Base-by-base conservation (phyloP, 2,888 invertebrate species). In the Empis stercorea region DNA sequence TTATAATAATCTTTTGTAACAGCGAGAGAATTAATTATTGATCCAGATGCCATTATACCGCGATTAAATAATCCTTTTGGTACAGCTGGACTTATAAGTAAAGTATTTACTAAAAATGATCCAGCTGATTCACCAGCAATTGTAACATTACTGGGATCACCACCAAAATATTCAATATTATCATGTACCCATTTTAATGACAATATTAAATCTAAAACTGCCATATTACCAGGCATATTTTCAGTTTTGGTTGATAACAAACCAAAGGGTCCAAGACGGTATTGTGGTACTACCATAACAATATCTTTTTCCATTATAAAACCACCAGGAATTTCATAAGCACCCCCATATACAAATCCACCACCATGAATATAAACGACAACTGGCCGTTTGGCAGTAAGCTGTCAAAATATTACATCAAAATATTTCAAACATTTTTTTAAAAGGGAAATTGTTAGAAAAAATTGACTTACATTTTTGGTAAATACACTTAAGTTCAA, bases 121-220 rank as follows among this genome's bases (percentile, higher is more conserved):
- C 76, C 76, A 2, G 75, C 73, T 51, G 75, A 75, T 55, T 76
- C 74, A 2, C 76, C 74, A 49, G 73, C 68, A 36, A 76, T 61
- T 2, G 76, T 76, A 1, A 76, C 70, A 37, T 59, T 56, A 1
- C 56, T 51, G 10, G 71, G 65, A 59, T 76, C 69, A 4, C 76
- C 76, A 14, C 75, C 74, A 52, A 76, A 76, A 11, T 56, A 45
- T 10, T 54, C 52, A 14, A 76, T 74, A 54, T 76, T 61, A 17
- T 65, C 58, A 43, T 71, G 67, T 5, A 75, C 71, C 76, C 76
- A 77, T 42, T 71, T 54, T 17, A 76, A 54, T 0, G 74, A 75
- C 39, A 71, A 48, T 2, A 72, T 54, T 40, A 72, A 63, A 58
- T 77, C 77, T 20, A 70, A 59, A 34, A 76, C 59, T 1, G 74